Percentiles rank a stretch among this genome's conserved stretches.
These are phyloP conservation scores for Microcebus lehilahytsara DNA, from an alignment of 2,113 vertebrate species.

Conservation along the genomic window DNA sequence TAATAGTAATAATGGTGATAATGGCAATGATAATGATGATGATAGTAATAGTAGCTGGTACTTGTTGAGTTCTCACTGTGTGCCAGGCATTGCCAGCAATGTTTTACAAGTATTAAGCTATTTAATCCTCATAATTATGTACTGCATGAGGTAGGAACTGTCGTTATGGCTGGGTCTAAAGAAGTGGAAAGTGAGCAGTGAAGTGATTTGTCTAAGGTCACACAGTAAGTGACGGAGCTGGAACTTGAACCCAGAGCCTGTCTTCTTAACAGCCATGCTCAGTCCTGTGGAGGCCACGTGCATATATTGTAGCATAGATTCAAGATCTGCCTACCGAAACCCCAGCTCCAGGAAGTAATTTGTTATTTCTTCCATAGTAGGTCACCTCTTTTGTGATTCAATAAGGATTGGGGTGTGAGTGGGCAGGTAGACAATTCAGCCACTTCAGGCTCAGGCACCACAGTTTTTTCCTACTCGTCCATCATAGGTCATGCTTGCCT, in stretches of 20 bases:
- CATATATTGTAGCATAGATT: not conserved
- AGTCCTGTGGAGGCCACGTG: not conserved
- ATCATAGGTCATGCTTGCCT: not conserved
- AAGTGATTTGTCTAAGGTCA: slow-evolving; percentile 6
- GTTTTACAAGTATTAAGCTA: not conserved
- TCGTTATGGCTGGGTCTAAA: not conserved
- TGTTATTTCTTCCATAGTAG: not conserved
- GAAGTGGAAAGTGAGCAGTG: slow-evolving; percentile 5
- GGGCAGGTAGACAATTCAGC: not conserved
- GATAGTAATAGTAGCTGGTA: not conserved
- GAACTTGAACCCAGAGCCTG: not conserved
- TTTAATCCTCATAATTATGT: slow-evolving; percentile 14
- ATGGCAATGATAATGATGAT: not conserved
- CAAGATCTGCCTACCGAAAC: not conserved
- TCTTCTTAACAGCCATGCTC: not conserved
- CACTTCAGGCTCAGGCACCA: not conserved
- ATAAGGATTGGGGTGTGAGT: not conserved
- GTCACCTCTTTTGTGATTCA: not conserved
- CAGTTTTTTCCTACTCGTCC: not conserved
- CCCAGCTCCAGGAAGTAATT: not conserved
- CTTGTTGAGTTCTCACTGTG: slow-evolving; percentile 23
- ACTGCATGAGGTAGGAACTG: not conserved
- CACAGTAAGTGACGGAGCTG: not conserved
- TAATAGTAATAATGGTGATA: not conserved
- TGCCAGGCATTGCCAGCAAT: not conserved